Evolutionary conservation across 2,888 invertebrate species (phyloP).

Genomic region (Eurois occulta): DNA sequence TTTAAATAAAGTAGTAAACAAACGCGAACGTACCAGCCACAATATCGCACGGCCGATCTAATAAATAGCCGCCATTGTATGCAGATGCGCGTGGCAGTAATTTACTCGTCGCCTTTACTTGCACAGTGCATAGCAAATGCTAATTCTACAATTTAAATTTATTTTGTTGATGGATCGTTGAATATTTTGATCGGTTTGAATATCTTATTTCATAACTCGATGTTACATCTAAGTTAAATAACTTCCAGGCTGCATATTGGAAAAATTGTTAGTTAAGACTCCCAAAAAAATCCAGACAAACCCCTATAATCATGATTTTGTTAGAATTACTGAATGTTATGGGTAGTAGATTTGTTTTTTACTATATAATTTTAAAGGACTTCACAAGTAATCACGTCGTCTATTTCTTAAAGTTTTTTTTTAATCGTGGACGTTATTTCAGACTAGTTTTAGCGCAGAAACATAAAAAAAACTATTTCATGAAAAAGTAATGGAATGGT

Average conservation of each 20-base stretch:
- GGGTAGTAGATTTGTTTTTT: no score
- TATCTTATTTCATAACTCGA: background rate
- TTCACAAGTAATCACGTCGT: no score
- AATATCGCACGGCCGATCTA: constrained; percentile 55
- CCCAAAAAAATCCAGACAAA: no score
- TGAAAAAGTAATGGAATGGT: no score
- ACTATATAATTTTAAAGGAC: no score
- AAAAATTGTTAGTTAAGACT: no score
- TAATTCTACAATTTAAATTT: constrained; percentile 65
- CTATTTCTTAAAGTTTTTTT: background rate
- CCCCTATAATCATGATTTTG: no score
- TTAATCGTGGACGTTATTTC: background rate
- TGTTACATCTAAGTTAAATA: no score
- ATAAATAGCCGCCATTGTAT: constrained; percentile 78
- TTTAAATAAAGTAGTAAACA: constrained; percentile 33
- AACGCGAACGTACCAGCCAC: constrained; percentile 2
- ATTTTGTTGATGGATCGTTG: constrained; percentile 53
- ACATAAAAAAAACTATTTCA: no score
- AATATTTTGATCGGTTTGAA: constrained; percentile 34
- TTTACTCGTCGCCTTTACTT: constrained; percentile 67
- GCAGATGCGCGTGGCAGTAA: constrained; percentile 69
- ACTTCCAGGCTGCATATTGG: no score
- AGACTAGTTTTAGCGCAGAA: no score
- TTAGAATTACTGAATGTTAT: no score
- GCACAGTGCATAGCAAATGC: constrained; percentile 77